These are phyloP conservation scores for Cheilosia variabilis DNA, from an alignment of 2,888 invertebrate species.

Conservation along the genomic window DNA sequence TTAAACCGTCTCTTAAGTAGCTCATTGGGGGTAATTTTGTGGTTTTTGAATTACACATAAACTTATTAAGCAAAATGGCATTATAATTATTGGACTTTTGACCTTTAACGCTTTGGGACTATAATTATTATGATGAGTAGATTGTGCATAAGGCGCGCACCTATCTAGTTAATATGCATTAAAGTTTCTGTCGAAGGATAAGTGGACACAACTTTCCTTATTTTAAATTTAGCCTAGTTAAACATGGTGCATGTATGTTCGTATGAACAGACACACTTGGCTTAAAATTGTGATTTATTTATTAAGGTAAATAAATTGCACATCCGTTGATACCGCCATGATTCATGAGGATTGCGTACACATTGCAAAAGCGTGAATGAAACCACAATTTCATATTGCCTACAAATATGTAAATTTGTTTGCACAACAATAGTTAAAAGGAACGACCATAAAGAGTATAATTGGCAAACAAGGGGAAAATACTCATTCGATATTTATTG, in stretches of 20 bases:
- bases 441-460: slow-evolving; percentile 45
- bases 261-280: slow-evolving; percentile 4
- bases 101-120: slow-evolving; percentile 22
- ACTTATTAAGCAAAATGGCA: slow-evolving; percentile 47
- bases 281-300: slow-evolving; percentile 34
- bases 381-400: slow-evolving; percentile 49
- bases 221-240: neutral
- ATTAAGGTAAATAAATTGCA: slow-evolving; percentile 43
- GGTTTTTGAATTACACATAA: slow-evolving; percentile 41
- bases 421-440: slow-evolving; percentile 35
- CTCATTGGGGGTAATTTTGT: slow-evolving; percentile 42
- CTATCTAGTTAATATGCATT: neutral
- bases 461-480: slow-evolving; percentile 49
- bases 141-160: no score
- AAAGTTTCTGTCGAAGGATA: neutral
- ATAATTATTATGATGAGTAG: neutral
- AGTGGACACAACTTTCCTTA: neutral
- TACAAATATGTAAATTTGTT: slow-evolving; percentile 36
- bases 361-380: slow-evolving; percentile 28
- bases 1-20: slow-evolving; percentile 43
- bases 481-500: slow-evolving; percentile 38
- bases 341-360: slow-evolving; percentile 26
- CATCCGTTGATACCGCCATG: slow-evolving; percentile 21
- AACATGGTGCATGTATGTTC: slow-evolving; percentile 19
- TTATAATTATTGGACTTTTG: slow-evolving; percentile 32